These are phyloP conservation scores for Isaurus tuberculatus DNA, from an alignment of 92 coral and sea anemone species.

Conservation along the genomic window DNA sequence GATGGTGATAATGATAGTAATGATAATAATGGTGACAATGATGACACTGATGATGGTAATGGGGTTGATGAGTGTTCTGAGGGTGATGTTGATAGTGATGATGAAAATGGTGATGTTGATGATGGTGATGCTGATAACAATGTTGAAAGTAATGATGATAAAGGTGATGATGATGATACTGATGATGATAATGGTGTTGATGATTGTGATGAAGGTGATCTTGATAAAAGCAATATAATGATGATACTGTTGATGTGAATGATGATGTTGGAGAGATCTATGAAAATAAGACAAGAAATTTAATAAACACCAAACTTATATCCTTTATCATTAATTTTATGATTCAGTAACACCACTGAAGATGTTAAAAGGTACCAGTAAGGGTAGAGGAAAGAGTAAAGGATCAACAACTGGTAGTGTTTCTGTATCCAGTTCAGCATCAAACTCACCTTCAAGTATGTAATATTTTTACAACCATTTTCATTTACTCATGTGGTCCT, in stretches of 20 bases:
- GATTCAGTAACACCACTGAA: slow-evolving; percentile 81
- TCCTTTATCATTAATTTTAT: not conserved
- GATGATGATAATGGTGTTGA: too few species aligned
- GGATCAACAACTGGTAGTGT: slow-evolving; percentile 70
- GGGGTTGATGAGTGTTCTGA: too few species aligned
- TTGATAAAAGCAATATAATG: too few species aligned
- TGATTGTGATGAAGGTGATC: too few species aligned
- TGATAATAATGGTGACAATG: not conserved
- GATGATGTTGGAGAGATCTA: too few species aligned
- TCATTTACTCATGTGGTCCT: too few species aligned
- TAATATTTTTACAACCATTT: too few species aligned
- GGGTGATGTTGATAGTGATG: not conserved
- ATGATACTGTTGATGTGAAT: too few species aligned
- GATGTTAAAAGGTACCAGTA: slow-evolving; percentile 73
- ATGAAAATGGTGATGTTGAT: not conserved
- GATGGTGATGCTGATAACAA: not conserved
- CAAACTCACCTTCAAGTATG: slow-evolving; percentile 89
- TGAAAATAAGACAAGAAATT: too few species aligned
- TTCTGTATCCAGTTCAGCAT: slow-evolving; percentile 83
- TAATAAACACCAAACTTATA: too few species aligned
- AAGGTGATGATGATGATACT: too few species aligned
- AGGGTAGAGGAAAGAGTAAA: slow-evolving; percentile 53
- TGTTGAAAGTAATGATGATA: too few species aligned
- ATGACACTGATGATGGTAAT: not conserved
- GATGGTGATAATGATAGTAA: not conserved